Evolutionary conservation across 2,113 vertebrate genomes (phyloP), one percentile per base, ranked within the genome.

Genomic region (Electrona antarctica): DNA sequence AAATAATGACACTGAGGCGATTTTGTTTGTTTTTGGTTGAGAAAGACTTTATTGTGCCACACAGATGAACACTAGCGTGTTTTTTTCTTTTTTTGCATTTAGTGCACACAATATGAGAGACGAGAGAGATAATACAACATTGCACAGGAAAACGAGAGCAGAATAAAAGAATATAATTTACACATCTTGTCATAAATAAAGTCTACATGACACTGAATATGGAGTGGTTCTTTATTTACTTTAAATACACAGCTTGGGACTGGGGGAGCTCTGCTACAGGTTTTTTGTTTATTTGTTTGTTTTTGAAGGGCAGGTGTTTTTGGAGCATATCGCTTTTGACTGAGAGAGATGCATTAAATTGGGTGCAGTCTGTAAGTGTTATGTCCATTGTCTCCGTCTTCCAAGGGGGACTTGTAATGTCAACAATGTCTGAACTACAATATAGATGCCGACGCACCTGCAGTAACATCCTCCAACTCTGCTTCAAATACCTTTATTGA

Each of bases 121-220:
- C 67, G 5, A 87, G 69, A 76, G 62, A 62, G 70, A 78, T 76
- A 74, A 85, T 73, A 80, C 71, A 81, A 83, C 77, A 87, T 85
- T 86, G 79, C 78, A 92, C 86, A 76, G 77, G 61, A 72, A 84
- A 87, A 21, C 21, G 51, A 73, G 81, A 80, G 70, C 64, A 80
- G 71, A 90, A 78, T 72, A 87, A 76, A 79, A 74, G 80, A 74
- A 80, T 84, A 87, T 87, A 64, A 87, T 88, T 90, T 88, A 92
- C 81, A 88, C 55, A 83, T 84, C 56, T 88, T 50, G 64, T 78
- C 70, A 91, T 91, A 92, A 92, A 92, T 92, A 89, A 91, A 87
- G 83, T 62, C 60, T 69, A 83, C 73, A 85, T 71, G 81, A 76
- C 68, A 55, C 62, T 70, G 71, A 73, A 79, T 86, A 86, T 79